Base-by-base conservation (phyloP, 64 coral and sea anemone genomes). In the Porites australiensis region DNA sequence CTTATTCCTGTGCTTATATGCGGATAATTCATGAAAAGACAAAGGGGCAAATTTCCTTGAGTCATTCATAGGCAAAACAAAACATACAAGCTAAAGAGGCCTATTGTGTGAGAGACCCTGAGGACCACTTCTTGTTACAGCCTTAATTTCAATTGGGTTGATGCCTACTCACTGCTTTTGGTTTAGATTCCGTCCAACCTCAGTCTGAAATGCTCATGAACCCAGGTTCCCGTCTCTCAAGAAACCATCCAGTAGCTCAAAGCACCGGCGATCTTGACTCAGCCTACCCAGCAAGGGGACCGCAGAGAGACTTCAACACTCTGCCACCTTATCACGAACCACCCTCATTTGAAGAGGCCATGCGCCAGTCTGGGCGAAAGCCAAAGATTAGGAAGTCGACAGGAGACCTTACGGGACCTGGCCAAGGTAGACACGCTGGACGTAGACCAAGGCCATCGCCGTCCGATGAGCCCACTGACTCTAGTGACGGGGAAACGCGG, bases 281-380 rank as follows among this genome's bases (percentile, higher is more conserved):
- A 18, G 83, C 62, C n/a, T 98, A 98, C 52, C 58, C 95, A 44
- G 87, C 95, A 13, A 79, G 88, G 6, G 95, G 95, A 23, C 95
- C 95, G 18, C 95, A 94, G 72, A 81, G 95, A 65, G 88, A 98
- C 60, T 94, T 94, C 70, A 94, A 45, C 44, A 95, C 93, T 0
- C 92, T 98, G 11, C 95, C 95, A 9, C 74, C 95, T 5, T 98
- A 98, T 70, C 88, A 98, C 21, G 95, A 98, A 45, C 95, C 92
- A 21, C 95, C 95, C 1, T 91, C 95, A n/a, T 98, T 98, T 68
- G 95, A 98, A 55, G 95, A 98, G 75, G 95, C 95, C 13, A 94
- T 98, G 75, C 88, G 95, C 14, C 95, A 98, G 71, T 98, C 95
- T 8, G 88, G 87, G 55, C 86, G 87, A 60, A 98, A 94, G 67